These are phyloP conservation scores for Oncorhynchus nerka DNA, from an alignment of 2,113 vertebrate genomes.

Conservation along the genomic window DNA sequence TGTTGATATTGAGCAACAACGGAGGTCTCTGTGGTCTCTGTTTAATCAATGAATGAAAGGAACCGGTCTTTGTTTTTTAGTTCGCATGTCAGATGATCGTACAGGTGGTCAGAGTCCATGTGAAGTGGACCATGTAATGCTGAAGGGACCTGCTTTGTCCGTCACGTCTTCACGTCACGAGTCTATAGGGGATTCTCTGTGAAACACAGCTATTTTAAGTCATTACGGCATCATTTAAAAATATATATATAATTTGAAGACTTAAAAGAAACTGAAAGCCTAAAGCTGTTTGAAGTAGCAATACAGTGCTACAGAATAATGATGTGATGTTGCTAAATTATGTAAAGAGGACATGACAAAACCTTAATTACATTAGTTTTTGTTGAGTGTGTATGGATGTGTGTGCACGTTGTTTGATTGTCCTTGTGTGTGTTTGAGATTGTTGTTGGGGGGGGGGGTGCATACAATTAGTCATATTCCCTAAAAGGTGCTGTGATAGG, in stretches of 20 bases:
- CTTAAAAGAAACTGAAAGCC: constrained; percentile 31
- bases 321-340: constrained; percentile 64
- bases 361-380: constrained; percentile 42
- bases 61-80: background rate
- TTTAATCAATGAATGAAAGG: constrained; percentile 5
- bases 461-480: constrained; percentile 38
- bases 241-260: constrained; percentile 30
- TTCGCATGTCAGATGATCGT: constrained; percentile 12
- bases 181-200: constrained; percentile 18
- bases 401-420: constrained; percentile 11
- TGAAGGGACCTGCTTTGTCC: constrained; percentile 15
- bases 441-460: background rate
- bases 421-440: constrained; percentile 24
- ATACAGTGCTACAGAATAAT: constrained; percentile 26
- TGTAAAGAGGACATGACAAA: constrained; percentile 46
- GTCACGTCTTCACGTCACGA: constrained; percentile 2
- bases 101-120: constrained; percentile 12
- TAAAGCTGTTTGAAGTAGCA: constrained; percentile 41
- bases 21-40: constrained; percentile 7
- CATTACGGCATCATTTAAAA: constrained; percentile 32
- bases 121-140: constrained; percentile 4
- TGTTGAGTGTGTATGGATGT: constrained; percentile 36
- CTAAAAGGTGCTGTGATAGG: constrained; percentile 68
- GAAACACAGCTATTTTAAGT: constrained; percentile 24
- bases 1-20: constrained; percentile 23